Percentiles rank a stretch among this genome's conserved stretches.
Conservation (phyloP, 2,888 invertebrate genomes). For the Oligia strigilis region DNA sequence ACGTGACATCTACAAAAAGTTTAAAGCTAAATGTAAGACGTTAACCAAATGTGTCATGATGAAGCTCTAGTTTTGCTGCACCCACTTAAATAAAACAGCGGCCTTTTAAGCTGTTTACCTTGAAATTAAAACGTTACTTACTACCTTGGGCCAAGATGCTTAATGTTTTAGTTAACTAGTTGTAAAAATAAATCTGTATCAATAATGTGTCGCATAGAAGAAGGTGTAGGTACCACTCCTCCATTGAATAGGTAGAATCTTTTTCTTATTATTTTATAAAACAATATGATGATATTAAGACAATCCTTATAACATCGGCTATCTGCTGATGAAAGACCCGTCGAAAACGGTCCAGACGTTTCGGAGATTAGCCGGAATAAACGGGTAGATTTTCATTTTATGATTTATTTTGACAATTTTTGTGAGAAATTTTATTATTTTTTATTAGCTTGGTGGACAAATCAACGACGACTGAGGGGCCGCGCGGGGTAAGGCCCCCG, state of each 20-base stretch:
- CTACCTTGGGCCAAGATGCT: neutral
- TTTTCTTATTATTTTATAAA: neutral
- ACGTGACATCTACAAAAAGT: neutral
- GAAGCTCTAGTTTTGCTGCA: conserved; percentile 12
- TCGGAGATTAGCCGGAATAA: no score
- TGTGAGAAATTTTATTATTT: no score
- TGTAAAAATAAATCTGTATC: neutral
- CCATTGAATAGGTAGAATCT: neutral
- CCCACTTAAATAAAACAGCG: neutral
- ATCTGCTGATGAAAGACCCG: no score
- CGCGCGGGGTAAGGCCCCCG: no score
- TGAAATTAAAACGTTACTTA: neutral
- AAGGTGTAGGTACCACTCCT: neutral
- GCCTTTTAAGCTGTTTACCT: conserved; percentile 3
- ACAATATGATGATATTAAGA: no score
- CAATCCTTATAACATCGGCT: no score
- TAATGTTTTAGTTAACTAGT: conserved; percentile 1
- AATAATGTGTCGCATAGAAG: neutral
- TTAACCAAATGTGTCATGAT: conserved; percentile 2
- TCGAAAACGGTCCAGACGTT: no score
- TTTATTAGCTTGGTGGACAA: no score
- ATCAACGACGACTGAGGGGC: no score
- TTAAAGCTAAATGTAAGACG: neutral
- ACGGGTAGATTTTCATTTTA: no score
- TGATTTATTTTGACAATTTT: no score